phyloP scores from a whole-genome alignment of 2,797 vertebrate species.

The Gouania willdenowi region DNA sequence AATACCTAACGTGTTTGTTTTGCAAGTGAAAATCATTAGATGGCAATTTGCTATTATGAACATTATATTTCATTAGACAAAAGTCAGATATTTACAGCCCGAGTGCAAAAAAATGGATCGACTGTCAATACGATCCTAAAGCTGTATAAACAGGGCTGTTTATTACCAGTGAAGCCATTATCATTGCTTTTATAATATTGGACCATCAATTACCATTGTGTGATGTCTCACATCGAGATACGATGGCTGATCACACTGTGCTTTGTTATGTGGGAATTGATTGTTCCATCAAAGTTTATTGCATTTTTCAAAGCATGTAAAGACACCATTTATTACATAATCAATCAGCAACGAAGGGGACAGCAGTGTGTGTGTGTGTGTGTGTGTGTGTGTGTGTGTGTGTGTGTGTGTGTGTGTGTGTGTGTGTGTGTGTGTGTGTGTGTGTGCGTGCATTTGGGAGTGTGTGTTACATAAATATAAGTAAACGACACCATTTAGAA shows the following conservation, averaged over 20 bases:
- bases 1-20: too few species aligned
- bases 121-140: neutral
- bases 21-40: too few species aligned
- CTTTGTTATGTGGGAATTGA: constrained; percentile 35
- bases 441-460: too few species aligned
- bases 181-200: constrained; percentile 21
- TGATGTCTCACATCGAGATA: constrained; percentile 11
- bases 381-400: constrained; percentile 1
- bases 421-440: too few species aligned
- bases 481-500: too few species aligned
- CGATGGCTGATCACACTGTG: constrained; percentile 19
- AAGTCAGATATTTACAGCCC: neutral
- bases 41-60: too few species aligned
- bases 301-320: constrained; percentile 33
- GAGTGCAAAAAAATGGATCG: constrained; percentile 1
- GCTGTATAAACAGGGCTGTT: constrained; percentile 10
- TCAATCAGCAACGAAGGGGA: constrained; percentile 32
- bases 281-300: constrained; percentile 38
- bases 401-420: neutral
- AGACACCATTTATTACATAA: constrained; percentile 45
- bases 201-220: constrained; percentile 32
- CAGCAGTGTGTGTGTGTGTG: neutral
- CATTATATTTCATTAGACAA: neutral
- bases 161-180: constrained; percentile 5
- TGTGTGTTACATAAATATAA: too few species aligned